Base-by-base conservation (phyloP, 2,113 vertebrate genomes). In the Lontra canadensis region DNA sequence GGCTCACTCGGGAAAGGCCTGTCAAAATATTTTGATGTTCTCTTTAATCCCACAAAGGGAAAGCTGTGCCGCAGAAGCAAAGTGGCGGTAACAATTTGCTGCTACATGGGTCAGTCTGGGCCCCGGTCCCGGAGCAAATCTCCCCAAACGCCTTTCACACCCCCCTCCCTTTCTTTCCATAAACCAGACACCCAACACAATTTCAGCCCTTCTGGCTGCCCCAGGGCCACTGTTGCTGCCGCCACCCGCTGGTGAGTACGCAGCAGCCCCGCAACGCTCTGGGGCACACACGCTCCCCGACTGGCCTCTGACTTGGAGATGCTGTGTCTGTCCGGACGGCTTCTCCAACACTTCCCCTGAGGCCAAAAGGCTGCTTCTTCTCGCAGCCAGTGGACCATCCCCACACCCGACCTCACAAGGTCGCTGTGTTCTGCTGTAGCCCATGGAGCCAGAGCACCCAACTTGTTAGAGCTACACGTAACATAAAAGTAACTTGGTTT, bases 301-400 rank as follows among this genome's bases (percentile, higher is more conserved):
- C 25, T 0, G 80, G 81, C 73, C 31, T 10, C 18, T 1, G 44
- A 20, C 9, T 12, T 1, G 20, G 61, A 25, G 25, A 6, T 9
- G 1, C 31, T 13, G n/a, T 39, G 63, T 57, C 59, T 23, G 15
- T 23, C 3, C 36, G 11, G 1, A 2, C 0, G 0, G 76, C 6
- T 1, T 42, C 91, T 82, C 44, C 44, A n/a, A 0, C 17, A 17
- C 1, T 47, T 57, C 15, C 36, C 65, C 31, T 23, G n/a, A 44
- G 3, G n/a, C 74, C n/a, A 15, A 36, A 12, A 2, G 63, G 34
- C 49, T 34, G 31, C 59, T 59, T 67, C 47, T n/a, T 63, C 23
- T 2, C n/a, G 86, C 63, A 44, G 61, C 52, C 69, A n/a, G 3
- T 0, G 21, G 15, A 0, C 44, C 63, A 7, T 5, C 9, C 42